Evolutionary conservation across 2,113 vertebrate species (phyloP).

Genomic region (Poeciliopsis turrubarensis): DNA sequence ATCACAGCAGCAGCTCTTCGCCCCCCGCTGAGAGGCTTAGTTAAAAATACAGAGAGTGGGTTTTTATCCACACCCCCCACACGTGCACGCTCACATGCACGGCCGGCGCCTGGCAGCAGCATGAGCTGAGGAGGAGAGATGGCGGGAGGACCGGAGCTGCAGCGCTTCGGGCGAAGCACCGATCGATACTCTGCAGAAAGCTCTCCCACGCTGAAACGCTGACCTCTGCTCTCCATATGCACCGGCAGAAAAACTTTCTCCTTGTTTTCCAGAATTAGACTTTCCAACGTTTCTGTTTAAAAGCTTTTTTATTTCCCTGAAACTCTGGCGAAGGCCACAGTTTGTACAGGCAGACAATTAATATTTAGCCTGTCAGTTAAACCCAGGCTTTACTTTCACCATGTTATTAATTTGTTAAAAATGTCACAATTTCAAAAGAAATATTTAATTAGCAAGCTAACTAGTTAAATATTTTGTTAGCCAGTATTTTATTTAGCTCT

Average conservation of each 20-base stretch:
- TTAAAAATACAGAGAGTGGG: conserved; percentile 49
- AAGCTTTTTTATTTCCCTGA: conserved; percentile 4
- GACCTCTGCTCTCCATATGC: conserved; percentile 56
- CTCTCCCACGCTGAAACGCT: conserved; percentile 66
- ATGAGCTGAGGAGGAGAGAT: conserved; percentile 44
- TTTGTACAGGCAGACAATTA: not conserved
- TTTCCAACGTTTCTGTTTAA: conserved; percentile 14
- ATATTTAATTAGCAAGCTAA: too few relatives aligned
- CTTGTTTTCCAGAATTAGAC: conserved; percentile 18
- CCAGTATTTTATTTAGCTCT: too few relatives aligned
- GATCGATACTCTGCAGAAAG: conserved; percentile 63
- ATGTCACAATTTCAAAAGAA: too few relatives aligned
- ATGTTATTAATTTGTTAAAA: too few relatives aligned
- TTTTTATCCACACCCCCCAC: conserved; percentile 35
- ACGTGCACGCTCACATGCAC: not conserved
- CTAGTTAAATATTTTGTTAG: too few relatives aligned
- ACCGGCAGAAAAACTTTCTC: conserved; percentile 33
- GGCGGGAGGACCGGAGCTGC: conserved; percentile 35
- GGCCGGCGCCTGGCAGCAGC: conserved; percentile 45
- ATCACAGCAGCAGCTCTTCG: conserved; percentile 40
- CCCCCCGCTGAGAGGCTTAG: conserved; percentile 19
- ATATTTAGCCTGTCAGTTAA: too few relatives aligned
- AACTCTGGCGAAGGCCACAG: not conserved
- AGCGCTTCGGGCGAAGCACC: conserved; percentile 57
- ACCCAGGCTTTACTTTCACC: too few relatives aligned